Percentiles rank a stretch among this genome's conserved stretches.
Evolutionary conservation across 1,140 invertebrate genomes (phyloP).

Genomic region (Samia ricini): DNA sequence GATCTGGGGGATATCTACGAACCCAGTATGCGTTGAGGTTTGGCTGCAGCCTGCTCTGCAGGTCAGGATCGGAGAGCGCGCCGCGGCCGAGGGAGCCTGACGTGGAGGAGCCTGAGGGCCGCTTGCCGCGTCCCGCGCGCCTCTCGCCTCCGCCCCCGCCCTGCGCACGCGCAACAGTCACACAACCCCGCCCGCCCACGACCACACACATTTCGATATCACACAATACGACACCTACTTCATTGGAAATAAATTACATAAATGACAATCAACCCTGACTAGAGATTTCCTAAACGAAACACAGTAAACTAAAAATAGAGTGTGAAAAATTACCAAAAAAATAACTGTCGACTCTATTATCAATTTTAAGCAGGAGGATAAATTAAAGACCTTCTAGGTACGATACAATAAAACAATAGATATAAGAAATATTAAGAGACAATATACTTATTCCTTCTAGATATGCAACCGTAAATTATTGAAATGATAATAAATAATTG

Average conservation of each 20-base stretch:
- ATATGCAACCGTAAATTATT: no score
- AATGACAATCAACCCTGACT: not conserved
- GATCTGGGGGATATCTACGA: slow-evolving; percentile 29
- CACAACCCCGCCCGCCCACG: slow-evolving; percentile 29
- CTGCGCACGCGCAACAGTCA: slow-evolving; percentile 34
- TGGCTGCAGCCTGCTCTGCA: slow-evolving; percentile 56
- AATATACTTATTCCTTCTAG: no score
- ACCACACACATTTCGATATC: slow-evolving; percentile 36
- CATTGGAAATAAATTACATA: not conserved
- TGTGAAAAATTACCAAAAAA: no score
- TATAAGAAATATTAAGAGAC: no score
- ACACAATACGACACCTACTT: not conserved
- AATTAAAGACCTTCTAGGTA: no score
- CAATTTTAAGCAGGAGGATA: no score
- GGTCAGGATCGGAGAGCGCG: slow-evolving; percentile 66
- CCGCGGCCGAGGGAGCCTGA: slow-evolving; percentile 56
- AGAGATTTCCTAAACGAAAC: no score
- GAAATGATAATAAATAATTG: no score
- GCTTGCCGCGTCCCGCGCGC: slow-evolving; percentile 64
- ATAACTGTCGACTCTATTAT: no score
- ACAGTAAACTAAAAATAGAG: no score
- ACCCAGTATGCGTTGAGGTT: slow-evolving; percentile 62
- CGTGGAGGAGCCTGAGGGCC: slow-evolving; percentile 57
- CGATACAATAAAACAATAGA: no score
- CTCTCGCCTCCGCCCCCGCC: slow-evolving; percentile 55